phyloP scores from a whole-genome alignment of 2,888 invertebrate genomes.

The Spilosoma lubricipeda region DNA sequence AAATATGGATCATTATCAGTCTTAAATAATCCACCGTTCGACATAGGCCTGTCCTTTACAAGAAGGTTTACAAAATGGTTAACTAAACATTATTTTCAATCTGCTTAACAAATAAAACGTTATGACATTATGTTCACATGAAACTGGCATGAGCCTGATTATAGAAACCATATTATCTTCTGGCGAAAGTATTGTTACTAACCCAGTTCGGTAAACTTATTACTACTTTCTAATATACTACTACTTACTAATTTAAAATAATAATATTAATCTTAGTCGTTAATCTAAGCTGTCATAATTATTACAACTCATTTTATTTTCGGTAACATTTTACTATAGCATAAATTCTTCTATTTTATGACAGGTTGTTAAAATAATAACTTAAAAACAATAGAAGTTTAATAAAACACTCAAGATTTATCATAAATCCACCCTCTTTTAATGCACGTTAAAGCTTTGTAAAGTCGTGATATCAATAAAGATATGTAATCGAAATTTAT shows the following conservation, averaged over 20 bases:
- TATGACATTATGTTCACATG: not conserved
- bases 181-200: no score
- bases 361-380: not conserved
- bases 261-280: not conserved
- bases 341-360: not conserved
- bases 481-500: not conserved
- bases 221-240: not conserved
- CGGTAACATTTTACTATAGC: not conserved
- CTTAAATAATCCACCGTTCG: no score
- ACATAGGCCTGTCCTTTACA: no score
- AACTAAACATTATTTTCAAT: not conserved
- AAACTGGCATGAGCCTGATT: not conserved
- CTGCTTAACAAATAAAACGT: no score
- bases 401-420: not conserved
- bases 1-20: no score
- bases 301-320: not conserved
- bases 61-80: not conserved
- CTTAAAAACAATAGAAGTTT: not conserved
- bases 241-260: not conserved
- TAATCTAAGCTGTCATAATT: not conserved
- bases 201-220: not conserved
- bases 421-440: not conserved
- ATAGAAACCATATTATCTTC: not conserved
- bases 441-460: not conserved
- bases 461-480: not conserved